Base-by-base conservation (phyloP, 2,113 vertebrate species). In the Syngnathoides biaculeatus region DNA sequence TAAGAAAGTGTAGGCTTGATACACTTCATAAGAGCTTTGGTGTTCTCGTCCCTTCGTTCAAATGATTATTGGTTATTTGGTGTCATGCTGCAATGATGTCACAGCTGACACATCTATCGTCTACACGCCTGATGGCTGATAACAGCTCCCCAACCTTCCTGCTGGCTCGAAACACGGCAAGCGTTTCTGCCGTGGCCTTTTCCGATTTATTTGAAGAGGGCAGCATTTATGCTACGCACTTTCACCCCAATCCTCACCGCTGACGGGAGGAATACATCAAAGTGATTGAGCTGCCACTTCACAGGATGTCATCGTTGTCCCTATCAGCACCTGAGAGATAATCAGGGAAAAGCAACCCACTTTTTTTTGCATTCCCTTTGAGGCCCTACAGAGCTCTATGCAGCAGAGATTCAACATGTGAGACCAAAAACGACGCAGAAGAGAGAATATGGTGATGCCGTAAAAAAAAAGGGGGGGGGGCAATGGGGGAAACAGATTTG, bases 261-360 rank as follows among this genome's bases (percentile, higher is more conserved):
- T 86, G 67, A 69, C 79, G 71, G 74, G 81, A 84, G 79, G 84
- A 80, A 84, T 84, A 78, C 80, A 86, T 88, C 84, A 89, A 89
- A 79, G 77, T 74, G 74, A 75, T 72, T 75, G 64, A 71, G 75
- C 82, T 71, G 62, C 64, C 64, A 5, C 40, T 68, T 50, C 58
- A 45, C 43, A 27, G 15, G 26, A 66, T 58, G 58, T 58, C 64
- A 39, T 39, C 73, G 30, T 68, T 75, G 79, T 83, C 79, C 74
- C 78, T 70, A 75, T 78, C 66, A 60, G 68, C 71, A 87, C 84
- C 81, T 77, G 65, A 74, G 79, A 78, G 86, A 87, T 86, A 87
- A 88, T 89, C 85, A 88, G 55, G 83, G 86, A 88, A 88, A 88
- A 87, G 88, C 89, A 74, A 63, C 48, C 65, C 67, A 20, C 79